Evolutionary conservation across 2,113 vertebrate genomes (phyloP).

Genomic region (Sterna hirundo): DNA sequence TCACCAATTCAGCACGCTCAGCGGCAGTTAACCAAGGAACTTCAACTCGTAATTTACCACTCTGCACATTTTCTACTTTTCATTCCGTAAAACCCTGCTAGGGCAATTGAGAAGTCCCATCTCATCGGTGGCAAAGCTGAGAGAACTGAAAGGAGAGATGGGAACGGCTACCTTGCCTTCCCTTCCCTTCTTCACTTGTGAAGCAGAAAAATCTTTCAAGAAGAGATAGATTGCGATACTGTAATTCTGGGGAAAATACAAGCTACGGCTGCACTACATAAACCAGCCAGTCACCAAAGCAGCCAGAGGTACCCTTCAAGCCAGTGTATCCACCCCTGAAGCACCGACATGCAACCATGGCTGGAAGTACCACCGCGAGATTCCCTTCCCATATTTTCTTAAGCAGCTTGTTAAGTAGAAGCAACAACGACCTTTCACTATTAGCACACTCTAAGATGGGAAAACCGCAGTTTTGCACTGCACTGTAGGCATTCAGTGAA

Average conservation of each 20-base stretch:
- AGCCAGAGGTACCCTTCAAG: neutral
- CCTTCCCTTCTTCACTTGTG: neutral
- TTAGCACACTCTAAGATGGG: neutral
- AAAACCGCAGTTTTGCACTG: neutral
- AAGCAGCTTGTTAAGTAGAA: neutral
- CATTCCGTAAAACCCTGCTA: neutral
- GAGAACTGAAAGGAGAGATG: neutral
- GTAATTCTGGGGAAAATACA: neutral
- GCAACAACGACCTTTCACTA: neutral
- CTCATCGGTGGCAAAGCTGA: neutral
- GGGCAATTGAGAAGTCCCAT: neutral
- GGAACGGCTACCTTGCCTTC: neutral
- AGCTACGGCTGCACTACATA: neutral
- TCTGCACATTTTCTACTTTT: neutral
- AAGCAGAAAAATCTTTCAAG: neutral
- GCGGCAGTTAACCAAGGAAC: neutral
- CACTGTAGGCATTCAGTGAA: neutral
- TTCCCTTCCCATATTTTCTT: neutral
- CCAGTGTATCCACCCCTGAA: neutral
- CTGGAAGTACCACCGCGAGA: neutral
- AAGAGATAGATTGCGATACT: accelerated
- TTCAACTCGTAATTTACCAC: neutral
- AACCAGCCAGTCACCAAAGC: accelerated
- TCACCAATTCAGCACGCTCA: neutral
- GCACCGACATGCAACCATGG: neutral